These are phyloP conservation scores for Parotocinclus haroldoi DNA, from an alignment of 2,797 vertebrate genomes.

Conservation along the genomic window DNA sequence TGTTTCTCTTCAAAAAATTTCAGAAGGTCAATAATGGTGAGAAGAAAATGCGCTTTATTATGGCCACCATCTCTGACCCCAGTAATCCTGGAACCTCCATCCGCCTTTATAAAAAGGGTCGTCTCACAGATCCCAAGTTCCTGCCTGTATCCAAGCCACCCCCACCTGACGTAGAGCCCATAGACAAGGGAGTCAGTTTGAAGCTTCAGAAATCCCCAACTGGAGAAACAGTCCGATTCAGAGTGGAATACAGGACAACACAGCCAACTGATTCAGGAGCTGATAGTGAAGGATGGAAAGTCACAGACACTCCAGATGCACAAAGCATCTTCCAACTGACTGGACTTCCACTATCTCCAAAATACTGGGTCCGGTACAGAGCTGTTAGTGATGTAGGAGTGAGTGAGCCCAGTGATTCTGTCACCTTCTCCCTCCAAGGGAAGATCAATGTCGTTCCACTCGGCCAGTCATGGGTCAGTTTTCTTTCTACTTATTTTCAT, in stretches of 20 bases:
- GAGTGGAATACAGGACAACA: conserved; percentile 22
- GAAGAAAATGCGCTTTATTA: conserved; percentile 2
- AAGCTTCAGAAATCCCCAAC: conserved; percentile 16
- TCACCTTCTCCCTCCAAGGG: not conserved
- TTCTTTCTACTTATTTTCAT: not conserved
- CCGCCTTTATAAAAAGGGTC: conserved; percentile 8
- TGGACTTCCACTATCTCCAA: not conserved
- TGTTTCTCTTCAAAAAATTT: conserved; percentile 24
- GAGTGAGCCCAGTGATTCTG: conserved; percentile 28
- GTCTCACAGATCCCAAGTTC: conserved; percentile 6
- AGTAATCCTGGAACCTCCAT: conserved; percentile 16
- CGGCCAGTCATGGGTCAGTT: not conserved
- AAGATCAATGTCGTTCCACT: not conserved
- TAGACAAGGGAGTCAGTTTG: not conserved
- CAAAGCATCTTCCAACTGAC: not conserved
- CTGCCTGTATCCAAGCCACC: conserved; percentile 23
- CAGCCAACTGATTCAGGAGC: not conserved
- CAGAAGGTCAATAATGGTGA: conserved; percentile 11
- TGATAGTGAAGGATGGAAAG: not conserved
- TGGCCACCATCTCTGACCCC: conserved; percentile 10
- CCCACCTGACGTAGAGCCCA: not conserved
- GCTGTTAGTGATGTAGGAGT: conserved; percentile 7
- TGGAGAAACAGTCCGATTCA: conserved; percentile 13
- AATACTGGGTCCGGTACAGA: conserved; percentile 18
- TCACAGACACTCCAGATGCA: conserved; percentile 16